These are phyloP conservation scores for Cyclophora punctaria DNA, from an alignment of 2,888 invertebrate genomes.

Conservation along the genomic window DNA sequence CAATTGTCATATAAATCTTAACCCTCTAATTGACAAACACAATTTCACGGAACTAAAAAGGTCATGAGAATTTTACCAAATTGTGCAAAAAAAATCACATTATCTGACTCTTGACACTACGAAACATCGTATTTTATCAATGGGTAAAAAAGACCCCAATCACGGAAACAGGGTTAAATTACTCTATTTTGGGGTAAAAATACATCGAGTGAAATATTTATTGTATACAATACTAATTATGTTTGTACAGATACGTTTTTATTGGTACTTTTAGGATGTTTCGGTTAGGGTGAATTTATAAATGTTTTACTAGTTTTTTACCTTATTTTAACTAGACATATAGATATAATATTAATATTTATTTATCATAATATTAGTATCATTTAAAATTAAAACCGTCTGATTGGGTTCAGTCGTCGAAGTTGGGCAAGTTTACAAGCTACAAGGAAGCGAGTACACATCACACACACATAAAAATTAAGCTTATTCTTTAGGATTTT, in stretches of 20 bases:
- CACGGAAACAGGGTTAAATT: constrained; percentile 61
- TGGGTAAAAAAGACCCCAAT: constrained; percentile 49
- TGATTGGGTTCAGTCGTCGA: no score
- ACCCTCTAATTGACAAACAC: background rate
- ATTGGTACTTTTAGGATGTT: constrained; percentile 25
- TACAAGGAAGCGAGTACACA: no score
- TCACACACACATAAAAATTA: no score
- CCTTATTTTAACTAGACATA: no score
- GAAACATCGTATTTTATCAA: constrained; percentile 53
- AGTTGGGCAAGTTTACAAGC: no score
- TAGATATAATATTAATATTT: no score
- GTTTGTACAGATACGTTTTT: constrained; percentile 59
- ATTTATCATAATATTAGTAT: no score
- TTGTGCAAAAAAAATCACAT: constrained; percentile 50
- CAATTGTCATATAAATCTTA: no score
- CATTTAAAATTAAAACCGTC: no score
- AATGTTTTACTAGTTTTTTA: no score
- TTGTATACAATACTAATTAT: constrained; percentile 65
- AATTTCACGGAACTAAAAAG: constrained; percentile 8
- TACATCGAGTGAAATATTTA: constrained; percentile 42
- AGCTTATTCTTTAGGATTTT: no score
- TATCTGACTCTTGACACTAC: constrained; percentile 56
- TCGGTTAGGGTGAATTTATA: constrained; percentile 25
- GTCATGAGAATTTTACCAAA: constrained; percentile 45
- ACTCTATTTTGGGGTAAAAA: constrained; percentile 69